Conservation (phyloP, 2,113 vertebrate species). For the Hoplias malabaricus region DNA sequence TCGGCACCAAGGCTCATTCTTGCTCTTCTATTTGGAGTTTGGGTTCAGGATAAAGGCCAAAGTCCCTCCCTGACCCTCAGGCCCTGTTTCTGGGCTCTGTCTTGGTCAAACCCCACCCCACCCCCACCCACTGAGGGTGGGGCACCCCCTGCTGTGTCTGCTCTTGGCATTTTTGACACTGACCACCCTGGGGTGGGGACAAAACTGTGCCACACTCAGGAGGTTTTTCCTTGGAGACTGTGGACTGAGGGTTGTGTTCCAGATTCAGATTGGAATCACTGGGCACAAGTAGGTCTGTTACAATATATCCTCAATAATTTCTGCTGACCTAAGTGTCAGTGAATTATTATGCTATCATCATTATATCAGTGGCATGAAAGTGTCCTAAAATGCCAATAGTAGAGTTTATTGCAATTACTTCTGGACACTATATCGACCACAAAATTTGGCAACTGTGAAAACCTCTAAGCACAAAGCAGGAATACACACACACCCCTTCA, state of each 20-base stretch:
- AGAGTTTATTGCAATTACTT: no score
- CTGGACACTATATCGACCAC: no score
- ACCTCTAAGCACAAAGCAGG: no score
- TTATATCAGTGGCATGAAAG: no score
- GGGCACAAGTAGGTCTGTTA: no score
- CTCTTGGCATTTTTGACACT: conserved; percentile 7
- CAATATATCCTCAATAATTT: no score
- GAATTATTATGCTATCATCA: no score
- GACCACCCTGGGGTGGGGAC: background rate
- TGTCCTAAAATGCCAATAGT: no score
- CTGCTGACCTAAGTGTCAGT: no score
- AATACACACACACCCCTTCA: background rate
- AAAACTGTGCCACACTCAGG: background rate
- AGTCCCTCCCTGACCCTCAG: conserved; percentile 35
- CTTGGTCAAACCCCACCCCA: no score
- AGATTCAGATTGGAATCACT: no score
- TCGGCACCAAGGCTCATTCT: conserved; percentile 64
- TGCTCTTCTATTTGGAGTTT: conserved; percentile 64
- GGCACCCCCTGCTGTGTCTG: conserved; percentile 7
- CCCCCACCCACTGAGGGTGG: conserved; percentile 26
- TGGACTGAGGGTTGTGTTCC: background rate
- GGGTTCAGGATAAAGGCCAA: conserved; percentile 61
- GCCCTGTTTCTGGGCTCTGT: conserved; percentile 6
- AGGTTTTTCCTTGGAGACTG: background rate
- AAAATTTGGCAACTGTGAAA: no score